phyloP scores from a whole-genome alignment of 2,888 invertebrate species.

The Sicus ferrugineus region DNA sequence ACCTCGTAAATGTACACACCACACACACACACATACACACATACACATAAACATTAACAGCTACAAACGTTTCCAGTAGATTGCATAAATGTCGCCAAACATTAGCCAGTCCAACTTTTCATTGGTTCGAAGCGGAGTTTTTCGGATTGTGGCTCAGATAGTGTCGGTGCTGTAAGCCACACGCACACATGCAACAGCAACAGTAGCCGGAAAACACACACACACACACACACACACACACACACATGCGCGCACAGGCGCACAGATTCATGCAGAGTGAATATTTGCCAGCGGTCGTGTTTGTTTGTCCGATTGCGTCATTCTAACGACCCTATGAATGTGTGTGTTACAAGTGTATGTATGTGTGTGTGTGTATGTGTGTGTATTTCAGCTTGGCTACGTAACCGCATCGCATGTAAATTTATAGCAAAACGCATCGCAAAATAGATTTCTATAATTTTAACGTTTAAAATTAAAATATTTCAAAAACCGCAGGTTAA shows the following conservation, averaged over 20 bases:
- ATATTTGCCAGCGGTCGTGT: conserved; percentile 22
- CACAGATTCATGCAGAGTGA: neutral
- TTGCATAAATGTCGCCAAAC: conserved; percentile 13
- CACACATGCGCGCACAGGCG: too few relatives aligned
- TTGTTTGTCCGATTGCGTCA: too few relatives aligned
- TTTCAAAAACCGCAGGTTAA: conserved; percentile 32
- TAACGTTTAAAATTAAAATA: conserved; percentile 26
- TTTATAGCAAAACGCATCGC: conserved; percentile 23
- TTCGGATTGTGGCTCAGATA: conserved; percentile 22
- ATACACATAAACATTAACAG: neutral
- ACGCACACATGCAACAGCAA: neutral
- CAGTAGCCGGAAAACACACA: neutral
- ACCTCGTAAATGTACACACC: neutral
- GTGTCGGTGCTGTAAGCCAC: conserved; percentile 19
- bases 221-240: neutral
- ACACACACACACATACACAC: neutral
- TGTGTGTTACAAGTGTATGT: too few relatives aligned
- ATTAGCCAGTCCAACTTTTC: conserved; percentile 22
- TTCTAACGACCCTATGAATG: neutral
- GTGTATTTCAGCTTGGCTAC: neutral
- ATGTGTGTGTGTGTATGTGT: conserved; percentile 2
- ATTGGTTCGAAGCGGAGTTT: conserved; percentile 15
- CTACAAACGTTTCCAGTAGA: neutral
- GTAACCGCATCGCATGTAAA: conserved; percentile 27
- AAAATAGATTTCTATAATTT: conserved; percentile 24